These are phyloP conservation scores for Himalopsyche phryganea DNA, from an alignment of 1,140 invertebrate genomes.

Conservation along the genomic window DNA sequence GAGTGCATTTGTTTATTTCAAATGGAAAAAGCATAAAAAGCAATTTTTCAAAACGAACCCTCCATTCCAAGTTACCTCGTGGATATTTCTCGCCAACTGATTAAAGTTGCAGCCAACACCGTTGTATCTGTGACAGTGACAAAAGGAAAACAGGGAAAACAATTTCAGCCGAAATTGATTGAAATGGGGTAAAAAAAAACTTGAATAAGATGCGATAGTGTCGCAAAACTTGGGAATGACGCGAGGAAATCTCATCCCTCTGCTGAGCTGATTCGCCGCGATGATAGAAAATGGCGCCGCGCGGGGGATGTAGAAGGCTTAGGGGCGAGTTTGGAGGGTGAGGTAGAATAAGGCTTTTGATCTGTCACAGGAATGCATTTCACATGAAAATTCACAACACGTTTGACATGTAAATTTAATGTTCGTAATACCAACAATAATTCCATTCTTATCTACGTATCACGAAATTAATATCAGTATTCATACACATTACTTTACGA, in stretches of 20 bases:
- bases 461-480: too few relatives aligned
- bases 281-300: slow-evolving; percentile 7
- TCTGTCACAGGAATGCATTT: not conserved
- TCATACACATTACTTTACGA: too few relatives aligned
- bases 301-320: too few relatives aligned
- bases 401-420: too few relatives aligned
- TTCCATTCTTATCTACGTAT: too few relatives aligned
- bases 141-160: slow-evolving; percentile 22
- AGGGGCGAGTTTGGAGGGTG: not conserved
- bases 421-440: too few relatives aligned
- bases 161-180: slow-evolving; percentile 22
- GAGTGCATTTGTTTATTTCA: slow-evolving; percentile 8
- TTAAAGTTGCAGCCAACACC: slow-evolving; percentile 26
- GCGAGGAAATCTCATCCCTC: slow-evolving; percentile 17
- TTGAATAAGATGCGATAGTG: slow-evolving; percentile 12
- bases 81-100: slow-evolving; percentile 15
- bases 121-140: slow-evolving; percentile 32
- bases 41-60: slow-evolving; percentile 24
- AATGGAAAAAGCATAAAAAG: slow-evolving; percentile 4
- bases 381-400: too few relatives aligned
- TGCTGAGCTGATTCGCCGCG: slow-evolving; percentile 8
- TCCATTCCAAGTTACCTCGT: slow-evolving; percentile 8
- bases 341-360: not conserved
- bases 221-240: slow-evolving; percentile 8
- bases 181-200: slow-evolving; percentile 23